Percentiles rank a stretch among this genome's conserved stretches.
These are phyloP conservation scores for Byasa hedistus DNA, from an alignment of 2,888 invertebrate genomes.

Conservation along the genomic window DNA sequence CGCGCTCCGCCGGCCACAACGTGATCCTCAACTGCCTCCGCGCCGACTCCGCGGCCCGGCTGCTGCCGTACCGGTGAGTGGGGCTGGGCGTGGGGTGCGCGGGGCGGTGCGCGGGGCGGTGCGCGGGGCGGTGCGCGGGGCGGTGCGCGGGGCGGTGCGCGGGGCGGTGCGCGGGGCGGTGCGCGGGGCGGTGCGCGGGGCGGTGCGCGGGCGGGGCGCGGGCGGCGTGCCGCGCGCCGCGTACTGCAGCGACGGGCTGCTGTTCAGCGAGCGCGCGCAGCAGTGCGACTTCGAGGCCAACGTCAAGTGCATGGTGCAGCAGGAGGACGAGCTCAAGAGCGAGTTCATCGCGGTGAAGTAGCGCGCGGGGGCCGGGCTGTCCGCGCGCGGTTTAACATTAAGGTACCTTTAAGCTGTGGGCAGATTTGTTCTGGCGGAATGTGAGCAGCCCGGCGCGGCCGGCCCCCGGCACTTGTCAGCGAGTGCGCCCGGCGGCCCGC, in stretches of 20 bases:
- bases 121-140: not conserved
- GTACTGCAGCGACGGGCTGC: slow-evolving; percentile 66
- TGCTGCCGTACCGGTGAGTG: slow-evolving; percentile 58
- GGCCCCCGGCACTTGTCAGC: too few relatives aligned
- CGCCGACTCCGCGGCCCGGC: slow-evolving; percentile 48
- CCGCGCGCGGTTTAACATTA: not conserved
- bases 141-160: too few relatives aligned
- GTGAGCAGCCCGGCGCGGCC: too few relatives aligned
- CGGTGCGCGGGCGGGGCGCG: slow-evolving; percentile 64
- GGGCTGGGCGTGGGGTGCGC: not conserved
- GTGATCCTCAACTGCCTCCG: slow-evolving; percentile 52
- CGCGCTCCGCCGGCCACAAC: slow-evolving; percentile 35
- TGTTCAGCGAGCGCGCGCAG: slow-evolving; percentile 60
- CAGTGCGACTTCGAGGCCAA: slow-evolving; percentile 73
- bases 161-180: not conserved
- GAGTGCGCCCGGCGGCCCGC: too few relatives aligned
- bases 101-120: not conserved
- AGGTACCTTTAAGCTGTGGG: too few relatives aligned
- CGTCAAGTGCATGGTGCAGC: slow-evolving; percentile 47
- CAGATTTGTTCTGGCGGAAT: not conserved
- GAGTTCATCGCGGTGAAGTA: slow-evolving; percentile 63
- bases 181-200: slow-evolving; percentile 63
- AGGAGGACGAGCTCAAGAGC: slow-evolving; percentile 55
- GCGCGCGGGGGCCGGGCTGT: slow-evolving; percentile 14
- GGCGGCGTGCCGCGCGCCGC: slow-evolving; percentile 49